Base-by-base conservation (phyloP, 2,113 vertebrate genomes). In the Alethe diademata region DNA sequence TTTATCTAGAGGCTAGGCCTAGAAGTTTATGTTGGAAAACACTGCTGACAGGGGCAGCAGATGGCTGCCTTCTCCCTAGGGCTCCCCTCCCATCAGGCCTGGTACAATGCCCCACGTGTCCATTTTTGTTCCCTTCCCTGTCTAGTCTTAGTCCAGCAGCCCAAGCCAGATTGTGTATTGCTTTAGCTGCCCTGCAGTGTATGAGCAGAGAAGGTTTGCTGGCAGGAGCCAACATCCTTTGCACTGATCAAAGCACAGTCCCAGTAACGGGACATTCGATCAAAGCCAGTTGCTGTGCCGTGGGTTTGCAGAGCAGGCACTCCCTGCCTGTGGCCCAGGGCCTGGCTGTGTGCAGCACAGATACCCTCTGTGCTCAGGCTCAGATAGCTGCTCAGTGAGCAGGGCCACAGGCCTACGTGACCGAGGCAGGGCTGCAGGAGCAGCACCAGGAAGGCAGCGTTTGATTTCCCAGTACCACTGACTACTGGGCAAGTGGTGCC, bases 91-190 rank as follows among this genome's bases (percentile, higher is more conserved):
- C 58, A 51, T 36, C 0, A 0, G 11, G 16, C 36, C 35, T 26
- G 24, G 31, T 31, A 58, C 2, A 5, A 76, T 60, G 67, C 26
- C 19, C 40, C 16, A 20, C 0, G 2, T 0, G 0, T 53, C 28
- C 19, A 10, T 24, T 74, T 48, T 43, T 25, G 62, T 45, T 74
- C 61, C 45, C 45, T 48, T 31, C 26, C 28, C 43, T 84, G 60
- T 38, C 60, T 42, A 57, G 28, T 19, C 45, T 40, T 9, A 18
- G 25, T 40, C 73, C 40, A 53, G 84, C 56, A 80, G 58, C 72
- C 47, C 33, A 11, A 35, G 61, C 0, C 54, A 56, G 67, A 73
- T 56, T 19, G 19, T 57, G 12, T 2, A 45, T 12, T 1, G 9
- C 84, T 85, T 80, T 9, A 70, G 80, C 69, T 92, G 40, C 38